Conservation (phyloP, 2,888 invertebrate species). For the Prosopocoilus inquinatus region DNA sequence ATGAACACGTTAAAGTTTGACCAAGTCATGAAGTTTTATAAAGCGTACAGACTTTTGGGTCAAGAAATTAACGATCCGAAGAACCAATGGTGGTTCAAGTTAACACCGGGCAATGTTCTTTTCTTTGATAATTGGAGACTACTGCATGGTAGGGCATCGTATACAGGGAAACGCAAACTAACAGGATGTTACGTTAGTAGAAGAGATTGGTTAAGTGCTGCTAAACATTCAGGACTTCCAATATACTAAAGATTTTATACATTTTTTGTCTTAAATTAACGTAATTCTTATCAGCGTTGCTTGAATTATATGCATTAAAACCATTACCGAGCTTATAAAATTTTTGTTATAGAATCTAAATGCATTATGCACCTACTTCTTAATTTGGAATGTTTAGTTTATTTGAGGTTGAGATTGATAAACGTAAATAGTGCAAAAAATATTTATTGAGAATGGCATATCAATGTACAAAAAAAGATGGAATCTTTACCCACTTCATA, state of each 20-base stretch:
- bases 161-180: slow-evolving; percentile 65
- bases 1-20: slow-evolving; percentile 55
- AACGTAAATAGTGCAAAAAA: background rate
- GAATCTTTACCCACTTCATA: background rate
- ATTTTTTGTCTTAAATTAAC: background rate
- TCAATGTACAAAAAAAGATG: background rate
- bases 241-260: slow-evolving; percentile 8
- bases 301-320: no score
- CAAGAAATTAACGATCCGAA: slow-evolving; percentile 53
- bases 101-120: slow-evolving; percentile 67
- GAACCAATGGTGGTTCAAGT: slow-evolving; percentile 60
- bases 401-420: background rate
- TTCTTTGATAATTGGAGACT: slow-evolving; percentile 79
- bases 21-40: slow-evolving; percentile 61
- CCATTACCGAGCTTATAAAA: no score
- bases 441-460: slow-evolving; percentile 2
- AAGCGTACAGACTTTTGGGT: slow-evolving; percentile 56
- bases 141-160: slow-evolving; percentile 70
- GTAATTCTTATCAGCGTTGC: no score
- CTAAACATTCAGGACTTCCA: slow-evolving; percentile 36
- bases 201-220: slow-evolving; percentile 66
- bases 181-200: slow-evolving; percentile 72
- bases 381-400: no score
- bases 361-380: no score
- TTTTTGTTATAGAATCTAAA: no score